Conservation (phyloP, 2,888 invertebrate species). For the Lasioglossum vierecki region DNA sequence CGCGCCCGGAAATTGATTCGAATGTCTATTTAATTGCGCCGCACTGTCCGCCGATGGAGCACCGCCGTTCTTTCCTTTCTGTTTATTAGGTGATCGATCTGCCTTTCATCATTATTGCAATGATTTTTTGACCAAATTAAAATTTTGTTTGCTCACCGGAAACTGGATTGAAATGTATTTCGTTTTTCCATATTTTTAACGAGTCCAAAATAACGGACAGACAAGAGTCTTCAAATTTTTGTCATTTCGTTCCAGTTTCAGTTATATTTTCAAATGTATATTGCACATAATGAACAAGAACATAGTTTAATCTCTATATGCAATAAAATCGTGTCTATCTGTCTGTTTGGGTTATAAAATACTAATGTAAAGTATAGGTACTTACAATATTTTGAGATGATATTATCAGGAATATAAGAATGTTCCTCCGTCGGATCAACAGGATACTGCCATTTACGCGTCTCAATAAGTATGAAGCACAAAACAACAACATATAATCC, state of each 20-base stretch:
- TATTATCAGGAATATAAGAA: no score
- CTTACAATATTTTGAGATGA: no score
- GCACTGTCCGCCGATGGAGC: neutral
- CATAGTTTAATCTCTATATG: neutral
- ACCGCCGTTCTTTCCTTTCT: conserved; percentile 16
- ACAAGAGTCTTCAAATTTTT: no score
- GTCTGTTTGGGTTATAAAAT: no score
- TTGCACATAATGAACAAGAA: neutral
- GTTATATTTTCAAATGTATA: neutral
- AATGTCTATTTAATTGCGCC: conserved; percentile 52
- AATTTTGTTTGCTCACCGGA: neutral
- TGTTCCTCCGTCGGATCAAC: no score
- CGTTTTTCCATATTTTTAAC: neutral
- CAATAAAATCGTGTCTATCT: no score
- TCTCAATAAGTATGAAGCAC: no score
- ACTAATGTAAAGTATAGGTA: no score
- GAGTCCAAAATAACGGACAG: no score
- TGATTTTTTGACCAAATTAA: neutral
- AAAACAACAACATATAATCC: no score
- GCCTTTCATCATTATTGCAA: neutral
- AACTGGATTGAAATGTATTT: neutral
- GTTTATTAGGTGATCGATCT: conserved; percentile 15
- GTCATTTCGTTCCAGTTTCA: neutral
- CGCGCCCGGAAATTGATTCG: conserved; percentile 56
- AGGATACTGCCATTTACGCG: no score